A percentile compares a stretch with the other conserved stretches of the same genome.
Evolutionary conservation across 2,113 vertebrate species (phyloP).

Genomic region (Chloropsis hardwickii): DNA sequence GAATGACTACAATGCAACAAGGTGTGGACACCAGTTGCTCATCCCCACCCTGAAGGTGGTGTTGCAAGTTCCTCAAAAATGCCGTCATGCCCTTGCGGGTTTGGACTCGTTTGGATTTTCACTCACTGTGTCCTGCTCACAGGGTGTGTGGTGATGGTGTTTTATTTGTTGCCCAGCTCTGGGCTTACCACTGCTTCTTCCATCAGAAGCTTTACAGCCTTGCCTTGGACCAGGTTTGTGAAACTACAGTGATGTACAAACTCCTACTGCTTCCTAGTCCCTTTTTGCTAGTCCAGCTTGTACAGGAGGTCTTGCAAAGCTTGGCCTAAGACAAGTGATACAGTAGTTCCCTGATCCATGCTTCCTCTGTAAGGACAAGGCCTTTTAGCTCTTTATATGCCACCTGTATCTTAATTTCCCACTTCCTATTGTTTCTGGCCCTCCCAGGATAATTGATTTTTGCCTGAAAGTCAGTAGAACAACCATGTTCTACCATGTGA

Average conservation of each 20-base stretch:
- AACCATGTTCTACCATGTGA: neutral
- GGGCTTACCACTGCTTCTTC: neutral
- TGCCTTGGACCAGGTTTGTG: neutral
- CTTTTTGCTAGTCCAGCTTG: neutral
- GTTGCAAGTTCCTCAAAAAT: constrained; percentile 54
- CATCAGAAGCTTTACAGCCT: neutral
- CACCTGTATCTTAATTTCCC: neutral
- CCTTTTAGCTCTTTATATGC: neutral
- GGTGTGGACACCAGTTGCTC: constrained; percentile 27
- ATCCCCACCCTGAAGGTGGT: constrained; percentile 28
- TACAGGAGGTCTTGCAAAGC: neutral
- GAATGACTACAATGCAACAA: neutral
- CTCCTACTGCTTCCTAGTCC: neutral
- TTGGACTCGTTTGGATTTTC: neutral
- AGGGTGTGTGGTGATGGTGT: neutral
- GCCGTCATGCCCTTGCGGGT: constrained; percentile 1
- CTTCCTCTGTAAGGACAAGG: neutral
- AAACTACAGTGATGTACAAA: neutral
- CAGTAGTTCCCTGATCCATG: neutral
- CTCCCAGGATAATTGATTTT: neutral
- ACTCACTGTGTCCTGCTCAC: neutral
- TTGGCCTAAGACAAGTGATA: neutral
- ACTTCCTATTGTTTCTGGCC: neutral
- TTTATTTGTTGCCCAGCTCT: neutral
- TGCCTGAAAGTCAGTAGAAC: neutral